Conservation (phyloP, 1,140 invertebrate species). For the Drosophila serrata region DNA sequence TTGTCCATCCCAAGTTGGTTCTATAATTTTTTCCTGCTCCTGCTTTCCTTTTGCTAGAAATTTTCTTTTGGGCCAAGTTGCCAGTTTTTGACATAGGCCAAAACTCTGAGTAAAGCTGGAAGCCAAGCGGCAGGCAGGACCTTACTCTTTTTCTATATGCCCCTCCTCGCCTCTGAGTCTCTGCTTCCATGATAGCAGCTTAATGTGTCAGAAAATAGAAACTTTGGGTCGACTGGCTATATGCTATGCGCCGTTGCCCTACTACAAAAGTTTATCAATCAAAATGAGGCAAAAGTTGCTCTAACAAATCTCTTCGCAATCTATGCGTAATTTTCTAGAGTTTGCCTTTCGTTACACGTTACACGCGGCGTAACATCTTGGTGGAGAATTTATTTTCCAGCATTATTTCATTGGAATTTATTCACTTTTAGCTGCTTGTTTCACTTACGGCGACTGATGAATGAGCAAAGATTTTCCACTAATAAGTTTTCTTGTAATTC, state of each 20-base stretch:
- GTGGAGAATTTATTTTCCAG: background rate
- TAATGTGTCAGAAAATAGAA: slow-evolving; percentile 65
- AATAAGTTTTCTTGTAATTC: slow-evolving; percentile 15
- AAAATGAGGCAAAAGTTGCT: slow-evolving; percentile 42
- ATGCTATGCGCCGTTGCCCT: slow-evolving; percentile 12
- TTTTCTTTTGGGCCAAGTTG: slow-evolving; percentile 15
- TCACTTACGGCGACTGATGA: slow-evolving; percentile 8
- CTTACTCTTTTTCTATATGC: slow-evolving; percentile 29
- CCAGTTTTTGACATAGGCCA: slow-evolving; percentile 49
- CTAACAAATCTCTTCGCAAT: slow-evolving; percentile 51
- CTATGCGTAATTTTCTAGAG: slow-evolving; percentile 40
- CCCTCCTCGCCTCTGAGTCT: too few species aligned
- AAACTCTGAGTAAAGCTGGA: slow-evolving; percentile 15
- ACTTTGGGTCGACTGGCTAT: slow-evolving; percentile 30
- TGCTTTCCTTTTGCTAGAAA: background rate
- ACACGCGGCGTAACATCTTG: slow-evolving; percentile 10
- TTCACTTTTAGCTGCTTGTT: slow-evolving; percentile 10
- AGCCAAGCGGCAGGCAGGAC: slow-evolving; percentile 35
- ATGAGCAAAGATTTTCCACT: slow-evolving; percentile 19
- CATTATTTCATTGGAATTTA: slow-evolving; percentile 20
- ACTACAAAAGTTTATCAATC: slow-evolving; percentile 60
- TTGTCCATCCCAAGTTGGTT: slow-evolving; percentile 10
- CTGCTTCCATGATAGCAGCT: slow-evolving; percentile 28
- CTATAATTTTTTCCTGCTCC: background rate
- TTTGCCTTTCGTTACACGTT: slow-evolving; percentile 5